These are phyloP conservation scores for Erythrolamprus reginae DNA, from an alignment of 2,113 vertebrate genomes.

Conservation along the genomic window DNA sequence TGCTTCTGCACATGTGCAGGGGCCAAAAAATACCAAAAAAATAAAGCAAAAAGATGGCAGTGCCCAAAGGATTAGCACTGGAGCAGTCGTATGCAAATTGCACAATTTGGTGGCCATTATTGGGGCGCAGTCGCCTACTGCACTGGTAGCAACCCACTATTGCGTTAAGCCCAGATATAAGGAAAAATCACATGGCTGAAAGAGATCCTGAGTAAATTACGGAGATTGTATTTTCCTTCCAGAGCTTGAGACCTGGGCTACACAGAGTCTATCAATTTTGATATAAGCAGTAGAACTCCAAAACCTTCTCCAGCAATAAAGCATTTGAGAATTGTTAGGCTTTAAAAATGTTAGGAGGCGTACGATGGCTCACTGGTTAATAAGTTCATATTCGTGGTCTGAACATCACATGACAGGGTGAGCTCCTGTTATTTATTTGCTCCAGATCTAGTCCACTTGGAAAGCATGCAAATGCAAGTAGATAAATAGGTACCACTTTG, in stretches of 20 bases:
- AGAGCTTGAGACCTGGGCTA: background rate
- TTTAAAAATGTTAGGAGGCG: background rate
- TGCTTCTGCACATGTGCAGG: too few relatives aligned
- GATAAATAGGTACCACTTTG: background rate
- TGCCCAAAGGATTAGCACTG: too few relatives aligned
- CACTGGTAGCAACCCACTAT: too few relatives aligned
- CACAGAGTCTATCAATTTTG: background rate
- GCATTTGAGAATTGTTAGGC: background rate
- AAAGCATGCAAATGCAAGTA: background rate
- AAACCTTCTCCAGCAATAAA: background rate
- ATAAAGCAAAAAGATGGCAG: too few relatives aligned
- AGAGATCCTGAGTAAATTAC: background rate
- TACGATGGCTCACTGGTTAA: background rate
- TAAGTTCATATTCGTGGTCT: background rate
- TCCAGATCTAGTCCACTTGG: background rate
- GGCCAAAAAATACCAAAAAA: too few relatives aligned
- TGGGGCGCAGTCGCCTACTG: too few relatives aligned
- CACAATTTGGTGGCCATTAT: too few relatives aligned
- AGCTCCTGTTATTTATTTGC: background rate
- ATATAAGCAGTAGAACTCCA: background rate
- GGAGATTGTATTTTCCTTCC: background rate
- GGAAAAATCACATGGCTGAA: background rate
- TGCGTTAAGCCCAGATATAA: background rate
- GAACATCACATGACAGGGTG: background rate
- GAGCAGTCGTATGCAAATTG: too few relatives aligned